Evolutionary conservation across 64 coral and sea anemone species (phyloP).

Genomic region (Montipora foliosa): DNA sequence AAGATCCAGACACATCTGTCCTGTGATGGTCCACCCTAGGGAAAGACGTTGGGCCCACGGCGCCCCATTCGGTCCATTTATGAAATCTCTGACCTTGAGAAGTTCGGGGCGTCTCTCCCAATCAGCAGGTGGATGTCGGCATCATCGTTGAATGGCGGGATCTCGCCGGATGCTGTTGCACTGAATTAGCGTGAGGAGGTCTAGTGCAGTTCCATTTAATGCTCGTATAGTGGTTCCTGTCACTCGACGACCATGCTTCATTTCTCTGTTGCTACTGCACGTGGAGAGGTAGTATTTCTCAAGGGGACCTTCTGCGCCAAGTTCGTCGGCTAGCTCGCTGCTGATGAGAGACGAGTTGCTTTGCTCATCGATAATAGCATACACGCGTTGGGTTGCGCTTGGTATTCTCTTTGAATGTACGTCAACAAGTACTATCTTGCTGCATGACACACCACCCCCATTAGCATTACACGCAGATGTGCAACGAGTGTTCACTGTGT

Average conservation of each 20-base stretch:
- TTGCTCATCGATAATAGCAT: neutral
- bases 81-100: no score
- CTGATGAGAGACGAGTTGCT: neutral
- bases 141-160: conserved; percentile 6
- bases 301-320: neutral
- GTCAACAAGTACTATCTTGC: conserved; percentile 11
- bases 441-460: neutral
- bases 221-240: no score
- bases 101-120: no score
- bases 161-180: conserved; percentile 64
- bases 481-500: neutral
- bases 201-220: neutral
- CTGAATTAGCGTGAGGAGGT: conserved; percentile 55
- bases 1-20: no score
- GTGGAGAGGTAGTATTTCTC: neutral
- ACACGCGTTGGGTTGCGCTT: neutral
- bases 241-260: no score
- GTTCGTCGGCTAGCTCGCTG: neutral
- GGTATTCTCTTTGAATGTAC: neutral
- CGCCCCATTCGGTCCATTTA: no score
- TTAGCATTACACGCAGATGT: neutral
- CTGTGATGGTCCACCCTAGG: no score
- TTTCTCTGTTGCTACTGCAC: neutral
- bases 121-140: no score
- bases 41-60: no score